Evolutionary conservation across 1,140 invertebrate species (phyloP).

Genomic region (Lepidurus couesii): DNA sequence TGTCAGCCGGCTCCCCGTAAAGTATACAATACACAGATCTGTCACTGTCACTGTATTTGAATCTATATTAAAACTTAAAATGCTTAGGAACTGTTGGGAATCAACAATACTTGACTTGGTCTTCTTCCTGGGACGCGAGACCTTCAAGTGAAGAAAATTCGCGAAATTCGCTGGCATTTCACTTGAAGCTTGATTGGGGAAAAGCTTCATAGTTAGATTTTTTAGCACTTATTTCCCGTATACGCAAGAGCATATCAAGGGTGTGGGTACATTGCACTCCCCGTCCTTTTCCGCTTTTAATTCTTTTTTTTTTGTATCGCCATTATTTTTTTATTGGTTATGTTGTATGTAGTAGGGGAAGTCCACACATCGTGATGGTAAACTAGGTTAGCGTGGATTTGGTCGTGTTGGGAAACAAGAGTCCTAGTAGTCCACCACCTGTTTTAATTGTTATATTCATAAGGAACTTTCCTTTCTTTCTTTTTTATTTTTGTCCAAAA

Average conservation of each 20-base stretch:
- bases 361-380: neutral
- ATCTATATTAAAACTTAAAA: neutral
- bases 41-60: neutral
- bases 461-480: neutral
- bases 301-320: neutral
- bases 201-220: neutral
- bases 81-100: neutral
- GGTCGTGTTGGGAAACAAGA: slow-evolving; percentile 12
- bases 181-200: neutral
- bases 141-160: neutral
- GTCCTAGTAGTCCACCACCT: neutral
- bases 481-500: neutral
- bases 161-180: neutral
- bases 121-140: neutral
- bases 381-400: slow-evolving; percentile 3
- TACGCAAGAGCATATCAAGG: neutral
- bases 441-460: slow-evolving; percentile 9
- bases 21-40: neutral
- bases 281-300: neutral
- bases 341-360: neutral
- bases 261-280: slow-evolving; percentile 12
- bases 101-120: neutral
- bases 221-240: neutral
- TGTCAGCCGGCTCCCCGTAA: neutral
- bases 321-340: neutral